Base-by-base conservation (phyloP, 2,113 vertebrate genomes). In the Melanocharis versteri region DNA sequence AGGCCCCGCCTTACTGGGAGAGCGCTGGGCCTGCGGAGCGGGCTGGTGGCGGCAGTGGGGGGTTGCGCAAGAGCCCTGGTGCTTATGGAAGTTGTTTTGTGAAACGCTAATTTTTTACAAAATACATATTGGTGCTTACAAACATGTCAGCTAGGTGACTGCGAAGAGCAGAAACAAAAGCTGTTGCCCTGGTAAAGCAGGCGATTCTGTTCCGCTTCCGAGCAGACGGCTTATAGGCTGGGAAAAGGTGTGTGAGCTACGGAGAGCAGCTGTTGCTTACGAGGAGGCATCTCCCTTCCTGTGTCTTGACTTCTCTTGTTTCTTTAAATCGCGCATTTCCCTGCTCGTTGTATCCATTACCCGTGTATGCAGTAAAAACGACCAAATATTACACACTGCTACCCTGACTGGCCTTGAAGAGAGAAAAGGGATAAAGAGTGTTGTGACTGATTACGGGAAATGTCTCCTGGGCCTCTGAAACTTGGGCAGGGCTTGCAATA, bases 31-130 rank as follows among this genome's bases (percentile, higher is more conserved):
- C 7, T 7, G 9, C 1, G 2, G 24, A 1, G 37, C 0, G 16
- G 2, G 33, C 1, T 1, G 13, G 5, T 11, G 8, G 20, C 1
- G 0, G 12, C 0, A 1, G 9, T 1, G 8, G 30, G 16, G 2
- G 1, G 8, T 10, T 0, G 2, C 0, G 5, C 1, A 0, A 1
- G 2, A 4, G 3, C 1, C 0, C 0, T 7, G 11, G 2, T 44
- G 22, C 31, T 53, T n/a, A 0, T n/a, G 0, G 2, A 5, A 3
- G 28, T 21, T 40, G 35, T 23, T 50, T 11, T 24, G 48, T 24
- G 51, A 2, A 21, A 82, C 28, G 8, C 23, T 51, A 3, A 23
- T 11, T 10, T 10, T 60, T 39, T 39, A 37, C 35, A 33, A 24
- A 51, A 13, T 14, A 9, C 22, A 2, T 28, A 0, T 3, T 16